Evolutionary conservation across 2,888 invertebrate genomes (phyloP), one percentile per base, ranked within the genome.

Genomic region (Cotesia congregata): DNA sequence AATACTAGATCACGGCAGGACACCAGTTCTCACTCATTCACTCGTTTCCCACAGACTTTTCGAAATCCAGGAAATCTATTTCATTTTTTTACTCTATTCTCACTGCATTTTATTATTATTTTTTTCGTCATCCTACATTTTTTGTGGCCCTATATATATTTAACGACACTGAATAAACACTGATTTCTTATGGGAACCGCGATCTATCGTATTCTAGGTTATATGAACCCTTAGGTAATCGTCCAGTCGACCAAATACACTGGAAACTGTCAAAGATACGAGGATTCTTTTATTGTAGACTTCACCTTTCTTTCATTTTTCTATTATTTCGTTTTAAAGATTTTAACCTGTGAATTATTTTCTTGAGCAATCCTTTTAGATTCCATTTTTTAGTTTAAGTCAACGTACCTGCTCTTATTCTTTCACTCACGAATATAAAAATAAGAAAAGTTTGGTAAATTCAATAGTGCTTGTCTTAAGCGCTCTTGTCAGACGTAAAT

Each of bases 1-100:
- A 50, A 50, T 50, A 50, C 50, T 50, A 50, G 50, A 50, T 50
- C 50, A 50, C 50, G 50, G 50, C 50, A 50, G 50, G 50, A 50
- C 50, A 50, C 50, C 50, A 50, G 7, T 50, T 12, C 50, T 50
- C 50, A 50, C 50, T 50, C 50, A 50, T 50, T 50, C 50, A 50
- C 50, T 50, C 50, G 12, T 12, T 50, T 50, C 50, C 50, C 50
- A 50, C 50, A 50, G 50, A 50, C 50, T 50, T 50, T 50, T 50
- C 12, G 12, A 50, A 50, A 50, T 50, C 50, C 50, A 50, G 50
- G 50, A 50, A 50, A 50, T 50, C 50, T 50, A 50, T 50, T 50
- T 50, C 50, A 50, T 50, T 50, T 50, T 50, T 50, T 50, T 12
- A 50, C 50, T 50, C 50, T 50, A 50, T 50, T 50, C 50, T 50